phyloP scores from a whole-genome alignment of 2,113 vertebrate genomes.

The Sinocyclocheilus grahami region DNA sequence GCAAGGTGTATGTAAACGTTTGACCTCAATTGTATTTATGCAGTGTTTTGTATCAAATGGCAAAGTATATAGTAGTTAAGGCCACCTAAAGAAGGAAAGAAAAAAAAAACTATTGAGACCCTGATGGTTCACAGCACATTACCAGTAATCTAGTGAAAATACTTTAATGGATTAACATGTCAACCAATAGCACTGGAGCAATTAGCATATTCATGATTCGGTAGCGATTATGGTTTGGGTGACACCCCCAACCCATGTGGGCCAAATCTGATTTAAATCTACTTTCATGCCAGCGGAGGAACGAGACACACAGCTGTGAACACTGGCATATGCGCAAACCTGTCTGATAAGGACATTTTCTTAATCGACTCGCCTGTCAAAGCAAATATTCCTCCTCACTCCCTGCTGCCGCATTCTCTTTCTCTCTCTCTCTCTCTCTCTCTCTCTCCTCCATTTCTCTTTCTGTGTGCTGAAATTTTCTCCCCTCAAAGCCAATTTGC shows the following conservation, averaged over 20 bases:
- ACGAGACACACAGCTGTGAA: constrained; percentile 50
- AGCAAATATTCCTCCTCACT: constrained; percentile 38
- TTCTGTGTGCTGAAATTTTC: constrained; percentile 8
- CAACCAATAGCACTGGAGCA: constrained; percentile 7
- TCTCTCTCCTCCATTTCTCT: background rate
- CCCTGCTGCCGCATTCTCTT: background rate
- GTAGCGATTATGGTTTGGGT: constrained; percentile 46
- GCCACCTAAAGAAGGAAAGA: background rate
- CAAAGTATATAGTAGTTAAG: background rate
- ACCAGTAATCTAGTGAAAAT: constrained; percentile 29
- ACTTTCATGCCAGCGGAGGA: constrained; percentile 51
- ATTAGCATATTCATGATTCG: constrained; percentile 58
- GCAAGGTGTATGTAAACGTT: too few species aligned
- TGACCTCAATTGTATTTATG: too few species aligned
- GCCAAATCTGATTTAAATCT: constrained; percentile 62
- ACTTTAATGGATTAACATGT: constrained; percentile 45
- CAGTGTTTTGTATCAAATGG: background rate
- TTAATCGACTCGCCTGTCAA: constrained; percentile 58
- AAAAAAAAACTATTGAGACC: background rate
- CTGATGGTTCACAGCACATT: background rate
- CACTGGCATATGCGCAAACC: constrained; percentile 30
- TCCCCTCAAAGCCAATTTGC: constrained; percentile 48
- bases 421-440: background rate
- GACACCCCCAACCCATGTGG: constrained; percentile 32
- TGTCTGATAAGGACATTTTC: constrained; percentile 52